Evolutionary conservation across 1,140 invertebrate genomes (phyloP), one percentile per base, ranked within the genome.

Genomic region (Cardiocondyla obscurior): DNA sequence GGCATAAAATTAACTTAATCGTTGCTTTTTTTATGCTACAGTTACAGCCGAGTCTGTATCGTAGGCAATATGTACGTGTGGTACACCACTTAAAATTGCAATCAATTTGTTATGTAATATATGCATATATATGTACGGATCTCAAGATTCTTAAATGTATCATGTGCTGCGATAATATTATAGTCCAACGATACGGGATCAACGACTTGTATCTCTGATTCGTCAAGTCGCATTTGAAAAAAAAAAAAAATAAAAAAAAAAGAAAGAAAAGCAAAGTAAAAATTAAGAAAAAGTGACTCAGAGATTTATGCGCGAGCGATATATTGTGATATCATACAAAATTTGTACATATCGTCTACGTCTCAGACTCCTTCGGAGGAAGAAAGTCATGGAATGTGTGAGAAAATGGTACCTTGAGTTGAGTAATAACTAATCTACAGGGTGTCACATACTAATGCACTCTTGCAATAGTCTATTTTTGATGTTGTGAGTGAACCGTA

Each of bases 401-500:
- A 53, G 57, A 82, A n/a, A n/a, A 84, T 25, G 85, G 83, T 85
- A 87, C 85, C 85, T 89, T 89, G 82, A 79, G 85, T 89, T 89
- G 83, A 89, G 83, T 88, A 89, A 91, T 90, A 89, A 88, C 83
- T 90, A 76, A 90, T 91, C 89, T 87, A 90, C 88, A 91, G 89
- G 87, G 89, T 91, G 87, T 92, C 86, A 85, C 88, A 90, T 84
- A 89, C 87, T 89, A 91, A 91, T 90, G 89, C 92, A 92, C 91
- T 89, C 86, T 92, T 90, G 91, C 90, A 92, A 93, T 92, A 93
- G 91, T 93, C 90, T 93, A 93, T 93, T 93, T 93, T 93, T 93
- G 91, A 93, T 93, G 92, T 93, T 91, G 92, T 92, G 91, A 91
- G 90, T 91, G 92, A 92, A 92, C 90, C 90, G 82, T 90, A 85